Evolutionary conservation across 2,113 vertebrate species (phyloP), one percentile per base, ranked within the genome.

Genomic region (Dicrurus megarhynchus): DNA sequence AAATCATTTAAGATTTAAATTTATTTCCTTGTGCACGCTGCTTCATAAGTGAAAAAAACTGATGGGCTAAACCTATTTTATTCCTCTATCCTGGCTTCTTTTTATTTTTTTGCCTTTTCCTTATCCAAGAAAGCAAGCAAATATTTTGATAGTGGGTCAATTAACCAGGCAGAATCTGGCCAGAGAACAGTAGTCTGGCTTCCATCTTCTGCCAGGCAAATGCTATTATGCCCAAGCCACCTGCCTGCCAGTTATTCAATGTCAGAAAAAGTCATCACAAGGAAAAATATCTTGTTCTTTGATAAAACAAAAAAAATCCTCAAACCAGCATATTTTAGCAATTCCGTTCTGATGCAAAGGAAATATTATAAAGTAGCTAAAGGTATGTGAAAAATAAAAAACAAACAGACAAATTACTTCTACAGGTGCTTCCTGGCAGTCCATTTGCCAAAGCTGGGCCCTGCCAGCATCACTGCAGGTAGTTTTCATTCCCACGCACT

Each of bases 1-100:
- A 96, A 94, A 85, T 96, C 26, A 91, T 74, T 94, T 93, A 85
- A 75, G 90, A 89, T 87, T 89, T 89, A 93, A 93, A 97, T 95
- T 91, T 94, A 90, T 52, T 96, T 95, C 86, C 79, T 69, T 87
- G 78, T 87, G 60, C 77, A 82, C 18, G 64, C 65, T 50, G 26
- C 53, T 95, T 95, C 92, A 57, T 82, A 6, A 46, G 33, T 41
- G 8, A 84, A 84, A 63, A 53, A 89, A 85, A 63, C 1, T 82
- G 61, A 93, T 60, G 37, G 9, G 4, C 47, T 84, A 71, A 42
- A 89, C 24, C n/a, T 67, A 69, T 15, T 37, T 76, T 90, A 77
- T 86, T 95, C 70, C 14, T 90, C 30, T 39, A 42, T 60, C 42
- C 18, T 83, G 42, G 30, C 3, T 70, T 35, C 14, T 64, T 27